Conservation (phyloP, 2,888 invertebrate genomes). For the Trichopria drosophilae region DNA sequence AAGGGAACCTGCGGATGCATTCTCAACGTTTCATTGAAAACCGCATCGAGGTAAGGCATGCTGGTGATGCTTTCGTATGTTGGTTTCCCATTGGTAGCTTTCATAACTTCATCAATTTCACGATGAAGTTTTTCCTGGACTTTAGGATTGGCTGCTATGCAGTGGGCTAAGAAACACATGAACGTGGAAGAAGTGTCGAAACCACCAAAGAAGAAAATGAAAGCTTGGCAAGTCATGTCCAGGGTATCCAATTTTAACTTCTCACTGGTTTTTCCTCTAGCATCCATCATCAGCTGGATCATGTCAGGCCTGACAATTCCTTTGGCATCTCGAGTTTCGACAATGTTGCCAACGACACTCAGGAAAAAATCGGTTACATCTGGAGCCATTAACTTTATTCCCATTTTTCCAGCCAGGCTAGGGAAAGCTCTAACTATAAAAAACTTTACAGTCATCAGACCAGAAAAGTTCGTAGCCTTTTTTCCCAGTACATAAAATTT, state of each 20-base stretch:
- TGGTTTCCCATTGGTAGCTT: conserved; percentile 43
- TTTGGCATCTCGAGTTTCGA: conserved; percentile 35
- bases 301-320: conserved; percentile 44
- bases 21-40: conserved; percentile 53
- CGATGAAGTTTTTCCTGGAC: conserved; percentile 44
- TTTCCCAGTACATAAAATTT: conserved; percentile 48
- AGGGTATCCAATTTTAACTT: conserved; percentile 38
- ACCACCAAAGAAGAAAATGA: conserved; percentile 51
- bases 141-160: conserved; percentile 39
- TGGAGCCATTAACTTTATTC: conserved; percentile 27
- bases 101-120: conserved; percentile 48
- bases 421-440: conserved; percentile 29
- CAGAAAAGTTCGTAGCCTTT: conserved; percentile 37
- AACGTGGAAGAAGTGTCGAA: conserved; percentile 46
- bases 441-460: conserved; percentile 29
- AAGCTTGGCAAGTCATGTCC: conserved; percentile 61
- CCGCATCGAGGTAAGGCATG: conserved; percentile 64
- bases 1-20: conserved; percentile 42
- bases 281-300: conserved; percentile 49
- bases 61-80: conserved; percentile 58
- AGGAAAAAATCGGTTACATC: conserved; percentile 34
- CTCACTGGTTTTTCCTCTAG: conserved; percentile 30
- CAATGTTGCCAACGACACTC: conserved; percentile 26
- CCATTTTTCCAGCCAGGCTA: conserved; percentile 22
- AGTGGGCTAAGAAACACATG: conserved; percentile 42